Evolutionary conservation across 2,797 vertebrate genomes (phyloP).

Genomic region (Bryconaethiops microstoma): DNA sequence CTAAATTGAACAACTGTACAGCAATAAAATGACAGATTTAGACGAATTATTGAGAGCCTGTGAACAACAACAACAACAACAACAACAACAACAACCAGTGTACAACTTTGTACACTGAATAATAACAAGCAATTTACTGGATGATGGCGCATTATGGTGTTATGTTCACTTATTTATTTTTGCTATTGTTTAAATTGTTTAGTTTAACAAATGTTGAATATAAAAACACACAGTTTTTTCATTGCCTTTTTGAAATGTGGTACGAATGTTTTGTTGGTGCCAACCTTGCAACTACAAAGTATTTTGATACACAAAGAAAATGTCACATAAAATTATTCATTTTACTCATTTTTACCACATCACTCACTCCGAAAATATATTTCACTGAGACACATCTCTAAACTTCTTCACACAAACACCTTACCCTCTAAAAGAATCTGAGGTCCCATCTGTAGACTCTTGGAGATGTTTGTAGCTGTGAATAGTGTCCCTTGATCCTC

Average conservation of each 20-base stretch:
- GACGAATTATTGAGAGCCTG: neutral
- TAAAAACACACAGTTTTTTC: too few relatives aligned
- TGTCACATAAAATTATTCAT: neutral
- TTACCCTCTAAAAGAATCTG: slow-evolving; percentile 71
- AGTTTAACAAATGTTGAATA: too few relatives aligned
- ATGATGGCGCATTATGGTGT: neutral
- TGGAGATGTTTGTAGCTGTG: slow-evolving; percentile 78
- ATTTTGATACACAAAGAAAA: too few relatives aligned
- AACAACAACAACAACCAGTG: neutral
- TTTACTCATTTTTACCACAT: neutral
- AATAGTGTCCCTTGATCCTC: slow-evolving; percentile 67
- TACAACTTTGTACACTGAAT: neutral
- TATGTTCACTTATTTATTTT: neutral
- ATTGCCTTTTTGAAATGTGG: too few relatives aligned
- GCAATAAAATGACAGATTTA: neutral
- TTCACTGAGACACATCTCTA: neutral
- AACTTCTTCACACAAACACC: neutral
- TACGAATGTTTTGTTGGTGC: too few relatives aligned
- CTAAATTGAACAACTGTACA: neutral
- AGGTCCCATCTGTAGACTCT: slow-evolving; percentile 70
- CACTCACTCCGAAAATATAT: neutral
- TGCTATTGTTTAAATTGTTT: too few relatives aligned
- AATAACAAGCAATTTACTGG: neutral
- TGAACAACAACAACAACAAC: neutral
- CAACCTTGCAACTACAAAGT: too few relatives aligned